These are phyloP conservation scores for Helostoma temminkii DNA, from an alignment of 2,797 vertebrate genomes.

Conservation along the genomic window DNA sequence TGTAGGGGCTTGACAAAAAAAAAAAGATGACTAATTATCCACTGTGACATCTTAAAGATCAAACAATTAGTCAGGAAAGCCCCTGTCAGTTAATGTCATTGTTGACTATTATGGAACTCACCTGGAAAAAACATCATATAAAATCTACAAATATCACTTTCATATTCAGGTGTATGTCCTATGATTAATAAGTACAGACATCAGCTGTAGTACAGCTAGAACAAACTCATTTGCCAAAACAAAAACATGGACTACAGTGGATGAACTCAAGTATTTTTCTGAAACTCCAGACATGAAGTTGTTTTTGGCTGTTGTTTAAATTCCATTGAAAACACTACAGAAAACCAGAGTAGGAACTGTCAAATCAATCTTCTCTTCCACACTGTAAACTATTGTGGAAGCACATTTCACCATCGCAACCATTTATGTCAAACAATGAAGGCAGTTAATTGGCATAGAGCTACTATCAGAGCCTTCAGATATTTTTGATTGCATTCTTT, in stretches of 20 bases:
- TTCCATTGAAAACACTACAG: slow-evolving; percentile 42
- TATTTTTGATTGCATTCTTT: slow-evolving; percentile 53
- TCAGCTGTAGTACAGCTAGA: background rate
- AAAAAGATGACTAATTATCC: no score
- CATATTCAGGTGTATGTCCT: background rate
- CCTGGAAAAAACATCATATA: background rate
- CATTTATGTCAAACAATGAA: slow-evolving; percentile 67
- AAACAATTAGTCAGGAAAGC: background rate
- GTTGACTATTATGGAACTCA: background rate
- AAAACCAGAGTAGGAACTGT: slow-evolving; percentile 52
- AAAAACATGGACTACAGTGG: background rate
- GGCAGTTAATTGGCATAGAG: slow-evolving; percentile 60
- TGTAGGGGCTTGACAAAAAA: no score
- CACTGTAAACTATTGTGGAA: slow-evolving; percentile 48
- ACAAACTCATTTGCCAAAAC: slow-evolving; percentile 16
- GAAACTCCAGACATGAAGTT: slow-evolving; percentile 31
- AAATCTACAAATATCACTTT: background rate
- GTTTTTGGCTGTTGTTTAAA: slow-evolving; percentile 29
- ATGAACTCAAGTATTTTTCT: background rate
- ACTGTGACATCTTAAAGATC: no score
- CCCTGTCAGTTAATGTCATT: background rate
- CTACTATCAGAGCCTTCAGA: slow-evolving; percentile 48
- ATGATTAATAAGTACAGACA: no score
- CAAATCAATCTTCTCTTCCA: slow-evolving; percentile 41
- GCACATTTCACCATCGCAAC: slow-evolving; percentile 48